Base-by-base conservation (phyloP, 2,888 invertebrate species). In the Lithophane leautieri region DNA sequence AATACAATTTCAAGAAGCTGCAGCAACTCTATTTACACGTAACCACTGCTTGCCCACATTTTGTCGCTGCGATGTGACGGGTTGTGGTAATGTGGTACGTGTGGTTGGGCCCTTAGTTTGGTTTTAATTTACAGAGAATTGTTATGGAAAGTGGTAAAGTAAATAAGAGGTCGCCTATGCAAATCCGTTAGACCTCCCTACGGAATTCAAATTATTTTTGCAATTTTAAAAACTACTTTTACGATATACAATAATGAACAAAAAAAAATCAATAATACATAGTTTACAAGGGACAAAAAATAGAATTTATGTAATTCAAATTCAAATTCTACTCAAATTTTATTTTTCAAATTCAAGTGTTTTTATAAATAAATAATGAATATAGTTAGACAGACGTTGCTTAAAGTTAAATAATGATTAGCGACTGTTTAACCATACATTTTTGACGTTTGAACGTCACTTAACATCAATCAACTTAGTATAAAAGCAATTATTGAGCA, bases 241-340 rank as follows among this genome's bases (percentile, higher is more conserved):
- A 60, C 52, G 7, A 47, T 9, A 34, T 2, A 28, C 11, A 76
- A 77, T 42, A n/a, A 76, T 50, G 11, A 77, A 42, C 16, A 28
- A 50, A 47, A 34, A 19, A 68, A 50, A 9, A 50, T 68, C 2
- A 40, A 40, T 78, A 61, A 25, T n/a, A n/a, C 4, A 78, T 63
- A 73, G 25, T 25, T 34, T 40, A 22, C 44, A 78, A 70, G 56
- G 12, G n/a, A 4, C 16, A 58, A 56, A 50, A 16, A 28, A 42
- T 58, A 22, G 11, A 58, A 42, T 28, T 16, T 16, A 44, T n/a
- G 34, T 16, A n/a, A n/a, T n/a, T n/a, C n/a, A n/a, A n/a, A n/a
- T n/a, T n/a, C n/a, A n/a, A n/a, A n/a, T n/a, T n/a, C n/a, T n/a
- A n/a, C n/a, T n/a, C n/a, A n/a, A n/a, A n/a, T n/a, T n/a, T n/a